Conservation (phyloP, 2,113 vertebrate species). For the Geococcyx californianus region DNA sequence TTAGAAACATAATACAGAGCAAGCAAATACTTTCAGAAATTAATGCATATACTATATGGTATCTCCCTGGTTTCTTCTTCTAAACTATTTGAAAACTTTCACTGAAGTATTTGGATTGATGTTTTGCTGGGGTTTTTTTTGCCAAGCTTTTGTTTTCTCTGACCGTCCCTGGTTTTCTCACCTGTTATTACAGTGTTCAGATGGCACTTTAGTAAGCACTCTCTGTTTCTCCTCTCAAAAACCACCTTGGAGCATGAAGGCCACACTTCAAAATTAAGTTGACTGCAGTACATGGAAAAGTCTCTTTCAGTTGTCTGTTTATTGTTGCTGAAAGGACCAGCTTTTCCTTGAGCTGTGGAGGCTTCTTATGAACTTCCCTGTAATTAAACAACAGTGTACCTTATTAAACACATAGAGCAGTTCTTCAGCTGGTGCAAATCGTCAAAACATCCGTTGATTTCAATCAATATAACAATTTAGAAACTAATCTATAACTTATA, state of each 20-base stretch:
- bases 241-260: not conserved
- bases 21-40: not conserved
- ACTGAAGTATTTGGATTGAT: not conserved
- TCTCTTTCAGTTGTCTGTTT: not conserved
- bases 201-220: not conserved
- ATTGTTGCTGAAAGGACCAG: not conserved
- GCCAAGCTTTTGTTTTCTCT: not conserved
- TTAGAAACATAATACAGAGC: not conserved
- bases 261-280: not conserved
- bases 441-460: constrained; percentile 12
- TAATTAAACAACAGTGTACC: not conserved
- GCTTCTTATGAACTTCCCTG: not conserved
- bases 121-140: not conserved
- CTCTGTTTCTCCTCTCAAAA: not conserved
- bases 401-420: not conserved
- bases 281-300: not conserved
- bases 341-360: not conserved
- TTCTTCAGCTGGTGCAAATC: not conserved
- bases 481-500: no score
- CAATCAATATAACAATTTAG: not conserved
- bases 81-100: not conserved
- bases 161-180: not conserved
- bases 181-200: not conserved
- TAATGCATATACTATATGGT: fast-evolving
- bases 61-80: not conserved